Percentiles rank a stretch among this genome's conserved stretches.
phyloP scores from a whole-genome alignment of 2,113 vertebrate species.

The Laticauda laticaudata region DNA sequence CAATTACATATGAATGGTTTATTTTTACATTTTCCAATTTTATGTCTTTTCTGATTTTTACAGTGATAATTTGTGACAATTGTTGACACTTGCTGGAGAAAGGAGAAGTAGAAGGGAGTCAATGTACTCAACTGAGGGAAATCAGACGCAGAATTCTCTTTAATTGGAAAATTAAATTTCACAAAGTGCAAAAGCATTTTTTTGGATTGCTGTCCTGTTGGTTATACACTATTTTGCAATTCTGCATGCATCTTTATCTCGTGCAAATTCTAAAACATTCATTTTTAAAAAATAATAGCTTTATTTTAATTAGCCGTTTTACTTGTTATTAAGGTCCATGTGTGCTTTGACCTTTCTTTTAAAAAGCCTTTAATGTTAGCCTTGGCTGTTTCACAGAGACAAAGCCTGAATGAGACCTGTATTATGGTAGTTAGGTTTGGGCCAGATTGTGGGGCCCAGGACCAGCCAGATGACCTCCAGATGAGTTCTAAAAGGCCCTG shows the following conservation, averaged over 20 bases:
- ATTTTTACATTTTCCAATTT: not conserved
- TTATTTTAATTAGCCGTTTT: slow-evolving; percentile 20
- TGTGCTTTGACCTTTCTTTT: not conserved
- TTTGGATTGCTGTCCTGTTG: not conserved
- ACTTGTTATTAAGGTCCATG: not conserved
- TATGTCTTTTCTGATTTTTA: not conserved
- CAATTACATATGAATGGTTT: not conserved
- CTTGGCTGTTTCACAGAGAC: slow-evolving; percentile 14
- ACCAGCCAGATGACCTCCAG: not conserved
- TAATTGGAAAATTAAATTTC: not conserved
- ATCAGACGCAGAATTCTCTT: not conserved
- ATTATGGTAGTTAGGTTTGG: not conserved
- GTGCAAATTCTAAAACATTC: not conserved
- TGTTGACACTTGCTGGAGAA: not conserved
- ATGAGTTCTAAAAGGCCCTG: not conserved
- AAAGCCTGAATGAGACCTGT: slow-evolving; percentile 14
- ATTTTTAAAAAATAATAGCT: not conserved
- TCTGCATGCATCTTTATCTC: not conserved
- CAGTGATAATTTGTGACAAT: slow-evolving; percentile 1
- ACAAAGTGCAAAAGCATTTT: not conserved
- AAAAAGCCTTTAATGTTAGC: slow-evolving; percentile 20
- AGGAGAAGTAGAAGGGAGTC: not conserved
- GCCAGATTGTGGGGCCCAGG: not conserved
- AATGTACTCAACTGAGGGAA: not conserved
- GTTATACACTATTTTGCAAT: not conserved